Percentiles rank a stretch among this genome's conserved stretches.
phyloP scores from a whole-genome alignment of 2,797 vertebrate genomes.

The Pseudochromis fuscus region DNA sequence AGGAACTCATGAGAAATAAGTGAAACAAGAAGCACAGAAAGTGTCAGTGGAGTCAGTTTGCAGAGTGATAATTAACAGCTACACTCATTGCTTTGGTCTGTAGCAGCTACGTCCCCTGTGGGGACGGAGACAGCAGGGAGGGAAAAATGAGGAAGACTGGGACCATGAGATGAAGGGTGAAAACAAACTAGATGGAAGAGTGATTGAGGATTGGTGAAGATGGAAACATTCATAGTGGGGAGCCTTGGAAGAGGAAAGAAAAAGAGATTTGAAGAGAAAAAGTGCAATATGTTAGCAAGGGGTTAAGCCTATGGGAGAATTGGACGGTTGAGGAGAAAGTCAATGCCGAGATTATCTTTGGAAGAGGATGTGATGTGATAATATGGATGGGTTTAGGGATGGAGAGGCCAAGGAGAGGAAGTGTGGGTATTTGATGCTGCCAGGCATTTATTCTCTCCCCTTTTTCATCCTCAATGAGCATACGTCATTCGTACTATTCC shows the following conservation, averaged over 20 bases:
- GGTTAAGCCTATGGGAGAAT: slow-evolving; percentile 8
- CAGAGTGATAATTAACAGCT: slow-evolving; percentile 68
- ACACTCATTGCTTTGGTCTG: slow-evolving; percentile 49
- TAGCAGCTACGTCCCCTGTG: slow-evolving; percentile 35
- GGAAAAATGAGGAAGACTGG: slow-evolving; percentile 18
- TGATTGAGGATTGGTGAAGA: slow-evolving; percentile 24
- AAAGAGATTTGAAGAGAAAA: slow-evolving; percentile 5
- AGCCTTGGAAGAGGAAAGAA: slow-evolving; percentile 3
- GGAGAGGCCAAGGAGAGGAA: slow-evolving; percentile 18
- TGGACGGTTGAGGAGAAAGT: slow-evolving; percentile 6
- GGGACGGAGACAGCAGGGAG: slow-evolving; percentile 52
- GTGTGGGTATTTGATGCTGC: slow-evolving; percentile 8
- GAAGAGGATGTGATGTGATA: slow-evolving; percentile 25
- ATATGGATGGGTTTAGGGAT: slow-evolving; percentile 12
- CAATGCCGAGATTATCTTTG: slow-evolving; percentile 28
- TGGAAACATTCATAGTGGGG: slow-evolving; percentile 9
- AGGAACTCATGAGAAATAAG: slow-evolving; percentile 17
- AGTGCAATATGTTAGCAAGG: neutral
- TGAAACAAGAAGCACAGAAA: slow-evolving; percentile 29
- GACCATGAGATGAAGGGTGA: slow-evolving; percentile 39
- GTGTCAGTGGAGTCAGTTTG: slow-evolving; percentile 54
- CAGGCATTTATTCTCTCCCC: slow-evolving; percentile 19
- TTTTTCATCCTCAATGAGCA: slow-evolving; percentile 7
- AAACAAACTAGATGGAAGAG: slow-evolving; percentile 37
- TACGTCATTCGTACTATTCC: slow-evolving; percentile 20